Evolutionary conservation across 2,113 vertebrate genomes (phyloP).

Genomic region (Tragelaphus imberbis): DNA sequence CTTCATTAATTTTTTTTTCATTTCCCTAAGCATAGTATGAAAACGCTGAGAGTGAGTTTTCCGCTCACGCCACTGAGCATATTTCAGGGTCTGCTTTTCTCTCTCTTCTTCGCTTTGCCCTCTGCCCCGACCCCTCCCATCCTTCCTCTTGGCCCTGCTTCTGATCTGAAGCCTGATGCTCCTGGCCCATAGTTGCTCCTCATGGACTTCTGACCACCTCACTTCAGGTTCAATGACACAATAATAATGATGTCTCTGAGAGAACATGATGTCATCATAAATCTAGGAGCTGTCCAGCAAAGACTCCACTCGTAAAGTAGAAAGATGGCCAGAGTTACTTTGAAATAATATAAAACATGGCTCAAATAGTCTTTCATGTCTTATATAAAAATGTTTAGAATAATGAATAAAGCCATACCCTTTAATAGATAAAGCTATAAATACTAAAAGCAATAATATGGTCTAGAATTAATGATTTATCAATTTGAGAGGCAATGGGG

Average conservation of each 20-base stretch:
- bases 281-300: slow-evolving; percentile 47
- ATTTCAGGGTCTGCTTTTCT: background rate
- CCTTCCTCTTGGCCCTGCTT: background rate
- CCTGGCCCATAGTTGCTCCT: slow-evolving; percentile 58
- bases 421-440: slow-evolving; percentile 59
- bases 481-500: slow-evolving; percentile 29
- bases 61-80: background rate
- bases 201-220: slow-evolving; percentile 50
- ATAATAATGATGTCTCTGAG: slow-evolving; percentile 65
- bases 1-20: slow-evolving; percentile 49
- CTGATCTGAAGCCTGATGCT: slow-evolving; percentile 30
- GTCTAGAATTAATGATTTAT: slow-evolving; percentile 58
- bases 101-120: slow-evolving; percentile 52
- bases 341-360: slow-evolving; percentile 56
- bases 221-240: slow-evolving; percentile 48
- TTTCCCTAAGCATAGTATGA: slow-evolving; percentile 22
- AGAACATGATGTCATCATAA: slow-evolving; percentile 60
- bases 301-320: background rate
- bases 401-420: slow-evolving; percentile 55
- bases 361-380: slow-evolving; percentile 55
- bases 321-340: slow-evolving; percentile 66
- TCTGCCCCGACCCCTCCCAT: background rate
- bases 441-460: slow-evolving; percentile 69
- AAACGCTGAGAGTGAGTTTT: slow-evolving; percentile 42
- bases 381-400: slow-evolving; percentile 56